A percentile compares a stretch with the other conserved stretches of the same genome.
Conservation (phyloP, 2,797 vertebrate genomes). For the Yasuhikotakia modesta region DNA sequence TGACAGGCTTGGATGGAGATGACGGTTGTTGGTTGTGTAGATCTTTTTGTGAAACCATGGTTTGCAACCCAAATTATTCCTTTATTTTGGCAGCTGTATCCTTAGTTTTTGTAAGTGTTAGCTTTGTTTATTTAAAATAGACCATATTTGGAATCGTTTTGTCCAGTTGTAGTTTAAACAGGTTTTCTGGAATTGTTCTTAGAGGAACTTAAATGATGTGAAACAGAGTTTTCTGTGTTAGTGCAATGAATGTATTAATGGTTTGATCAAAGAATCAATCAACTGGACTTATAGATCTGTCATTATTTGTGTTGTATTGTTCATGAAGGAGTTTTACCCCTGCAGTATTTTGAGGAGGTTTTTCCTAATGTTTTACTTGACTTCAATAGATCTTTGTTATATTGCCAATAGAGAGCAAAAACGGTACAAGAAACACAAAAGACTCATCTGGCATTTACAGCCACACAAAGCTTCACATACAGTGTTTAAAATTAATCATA, state of each 20-base stretch:
- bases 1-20: neutral
- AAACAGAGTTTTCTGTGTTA: conserved; percentile 43
- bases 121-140: conserved; percentile 2
- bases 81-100: conserved; percentile 21
- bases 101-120: conserved; percentile 20
- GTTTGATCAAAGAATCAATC: conserved; percentile 13
- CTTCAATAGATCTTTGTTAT: neutral
- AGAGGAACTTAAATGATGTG: conserved; percentile 12
- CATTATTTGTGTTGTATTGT: conserved; percentile 28
- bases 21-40: conserved; percentile 11
- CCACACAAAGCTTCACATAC: neutral
- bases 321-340: neutral
- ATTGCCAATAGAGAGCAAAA: neutral
- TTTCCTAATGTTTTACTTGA: neutral
- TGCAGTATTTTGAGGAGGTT: conserved; percentile 15
- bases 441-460: neutral
- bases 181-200: conserved; percentile 39
- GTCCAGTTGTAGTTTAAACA: conserved; percentile 1
- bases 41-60: neutral
- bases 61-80: conserved; percentile 7
- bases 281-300: conserved; percentile 48
- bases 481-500: conserved; percentile 10
- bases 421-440: neutral
- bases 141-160: conserved; percentile 27
- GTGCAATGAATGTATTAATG: conserved; percentile 30